These are phyloP conservation scores for Coelopa pilipes DNA, from an alignment of 2,888 invertebrate species.

Conservation along the genomic window DNA sequence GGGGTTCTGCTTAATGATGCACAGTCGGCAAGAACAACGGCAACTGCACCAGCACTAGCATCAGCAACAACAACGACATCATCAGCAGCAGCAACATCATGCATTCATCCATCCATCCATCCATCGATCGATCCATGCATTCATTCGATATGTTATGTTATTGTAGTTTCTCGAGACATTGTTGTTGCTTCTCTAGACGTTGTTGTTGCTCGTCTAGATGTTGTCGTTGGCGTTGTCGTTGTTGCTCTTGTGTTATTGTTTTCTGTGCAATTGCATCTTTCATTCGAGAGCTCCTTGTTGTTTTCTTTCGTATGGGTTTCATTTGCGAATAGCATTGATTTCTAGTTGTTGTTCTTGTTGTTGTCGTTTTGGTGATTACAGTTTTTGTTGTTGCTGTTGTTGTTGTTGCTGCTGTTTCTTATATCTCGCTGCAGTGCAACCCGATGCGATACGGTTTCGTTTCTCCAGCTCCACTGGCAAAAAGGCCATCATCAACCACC, in stretches of 20 bases:
- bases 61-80: neutral
- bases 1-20: constrained; percentile 26
- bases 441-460: neutral
- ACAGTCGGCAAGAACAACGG: neutral
- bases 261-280: no score
- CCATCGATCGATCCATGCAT: no score
- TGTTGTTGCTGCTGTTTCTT: constrained; percentile 25
- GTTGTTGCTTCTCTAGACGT: constrained; percentile 22
- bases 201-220: constrained; percentile 27
- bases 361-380: neutral
- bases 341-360: constrained; percentile 20
- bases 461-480: no score
- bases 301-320: constrained; percentile 7
- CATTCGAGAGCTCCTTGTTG: no score
- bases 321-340: constrained; percentile 25
- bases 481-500: no score
- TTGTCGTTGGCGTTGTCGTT: constrained; percentile 1
- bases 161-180: neutral
- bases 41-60: neutral
- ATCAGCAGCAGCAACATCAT: no score
- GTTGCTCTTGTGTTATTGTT: neutral
- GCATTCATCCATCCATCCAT: no score
- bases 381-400: constrained; percentile 1
- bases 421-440: constrained; percentile 37
- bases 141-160: neutral